Conservation (phyloP, 2,797 vertebrate genomes). For the Enteromius paludinosus region DNA sequence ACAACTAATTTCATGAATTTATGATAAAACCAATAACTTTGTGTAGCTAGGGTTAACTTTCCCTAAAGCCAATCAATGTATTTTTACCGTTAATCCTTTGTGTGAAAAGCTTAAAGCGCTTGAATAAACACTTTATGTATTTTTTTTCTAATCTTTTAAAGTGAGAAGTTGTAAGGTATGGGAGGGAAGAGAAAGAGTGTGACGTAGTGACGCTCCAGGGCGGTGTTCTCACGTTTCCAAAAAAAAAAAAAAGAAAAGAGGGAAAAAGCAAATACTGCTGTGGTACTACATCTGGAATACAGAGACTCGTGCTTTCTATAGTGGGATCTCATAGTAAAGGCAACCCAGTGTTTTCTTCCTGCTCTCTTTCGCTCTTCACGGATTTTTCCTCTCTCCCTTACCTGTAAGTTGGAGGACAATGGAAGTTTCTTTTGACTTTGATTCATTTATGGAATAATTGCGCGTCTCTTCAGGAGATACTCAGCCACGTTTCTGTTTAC, state of each 20-base stretch:
- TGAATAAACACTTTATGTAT: neutral
- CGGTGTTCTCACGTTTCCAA: constrained; percentile 78
- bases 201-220: constrained; percentile 79
- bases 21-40: neutral
- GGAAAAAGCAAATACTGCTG: constrained; percentile 68
- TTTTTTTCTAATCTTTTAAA: neutral
- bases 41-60: neutral
- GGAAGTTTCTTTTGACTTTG: constrained; percentile 11
- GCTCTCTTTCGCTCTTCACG: constrained; percentile 54
- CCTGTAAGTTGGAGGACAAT: constrained; percentile 58
- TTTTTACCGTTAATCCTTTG: neutral
- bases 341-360: constrained; percentile 61
- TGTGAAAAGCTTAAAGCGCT: neutral
- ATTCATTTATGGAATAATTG: constrained; percentile 1
- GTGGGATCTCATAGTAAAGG: constrained; percentile 62
- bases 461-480: constrained; percentile 23
- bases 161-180: constrained; percentile 8
- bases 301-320: constrained; percentile 66
- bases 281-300: constrained; percentile 82
- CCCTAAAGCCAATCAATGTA: neutral
- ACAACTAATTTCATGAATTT: neutral
- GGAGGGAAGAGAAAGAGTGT: constrained; percentile 54
- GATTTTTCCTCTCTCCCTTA: constrained; percentile 48
- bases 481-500: neutral
- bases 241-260: constrained; percentile 63